Evolutionary conservation across 2,113 vertebrate species (phyloP).

Genomic region (Tringa solitaria): DNA sequence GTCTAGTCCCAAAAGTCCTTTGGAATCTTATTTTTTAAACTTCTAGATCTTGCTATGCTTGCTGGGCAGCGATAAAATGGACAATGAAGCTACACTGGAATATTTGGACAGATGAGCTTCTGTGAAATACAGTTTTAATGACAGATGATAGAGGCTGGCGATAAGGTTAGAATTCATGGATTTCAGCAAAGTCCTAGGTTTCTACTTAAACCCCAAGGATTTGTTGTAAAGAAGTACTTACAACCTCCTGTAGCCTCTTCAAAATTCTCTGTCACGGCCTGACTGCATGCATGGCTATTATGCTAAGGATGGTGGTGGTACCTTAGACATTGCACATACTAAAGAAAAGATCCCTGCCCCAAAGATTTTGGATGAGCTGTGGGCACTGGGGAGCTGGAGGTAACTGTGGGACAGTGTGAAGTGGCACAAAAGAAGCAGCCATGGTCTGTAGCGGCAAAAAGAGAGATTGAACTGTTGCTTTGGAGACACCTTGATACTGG

Average conservation of each 20-base stretch:
- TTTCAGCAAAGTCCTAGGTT: neutral
- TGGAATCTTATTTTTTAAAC: neutral
- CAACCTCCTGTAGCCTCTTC: neutral
- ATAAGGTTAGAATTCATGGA: neutral
- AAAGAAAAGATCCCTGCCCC: neutral
- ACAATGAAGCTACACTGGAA: neutral
- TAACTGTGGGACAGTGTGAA: neutral
- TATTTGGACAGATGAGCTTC: slow-evolving; percentile 24
- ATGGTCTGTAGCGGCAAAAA: neutral
- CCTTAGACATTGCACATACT: neutral
- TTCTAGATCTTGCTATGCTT: slow-evolving; percentile 25
- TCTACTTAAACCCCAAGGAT: neutral
- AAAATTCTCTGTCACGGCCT: neutral
- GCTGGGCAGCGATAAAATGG: neutral
- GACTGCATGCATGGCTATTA: neutral
- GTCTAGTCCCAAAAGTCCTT: neutral
- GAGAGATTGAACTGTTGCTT: neutral
- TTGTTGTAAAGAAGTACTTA: neutral
- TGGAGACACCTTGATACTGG: neutral
- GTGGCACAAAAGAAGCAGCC: neutral
- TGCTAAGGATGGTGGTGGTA: neutral
- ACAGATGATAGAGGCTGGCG: neutral
- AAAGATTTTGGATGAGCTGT: neutral
- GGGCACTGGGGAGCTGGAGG: neutral
- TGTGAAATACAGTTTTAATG: neutral